phyloP scores from a whole-genome alignment of 2,113 vertebrate species.

The Ia io region DNA sequence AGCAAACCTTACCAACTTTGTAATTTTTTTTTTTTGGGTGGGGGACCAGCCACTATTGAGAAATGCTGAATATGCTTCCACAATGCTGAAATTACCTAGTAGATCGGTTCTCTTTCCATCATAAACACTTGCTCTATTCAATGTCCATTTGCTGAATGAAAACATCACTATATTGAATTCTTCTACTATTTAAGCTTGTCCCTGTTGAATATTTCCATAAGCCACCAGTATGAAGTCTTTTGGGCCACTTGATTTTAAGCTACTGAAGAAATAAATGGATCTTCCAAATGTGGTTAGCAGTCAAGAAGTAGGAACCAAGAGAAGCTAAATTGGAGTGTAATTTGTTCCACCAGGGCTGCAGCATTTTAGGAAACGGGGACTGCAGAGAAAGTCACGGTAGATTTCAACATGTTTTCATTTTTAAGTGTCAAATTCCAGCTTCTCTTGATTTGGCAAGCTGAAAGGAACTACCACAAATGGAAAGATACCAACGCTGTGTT shows the following conservation, averaged over 20 bases:
- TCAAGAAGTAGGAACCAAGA: neutral
- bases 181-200: neutral
- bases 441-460: conserved; percentile 11
- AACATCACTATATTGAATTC: neutral
- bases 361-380: neutral
- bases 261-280: neutral
- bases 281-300: neutral
- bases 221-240: neutral
- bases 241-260: neutral
- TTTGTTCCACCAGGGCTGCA: neutral
- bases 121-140: neutral
- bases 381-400: neutral
- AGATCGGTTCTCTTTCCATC: neutral
- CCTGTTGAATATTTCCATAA: neutral
- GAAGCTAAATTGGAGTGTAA: neutral
- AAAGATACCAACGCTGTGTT: neutral
- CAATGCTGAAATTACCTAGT: neutral
- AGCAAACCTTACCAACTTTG: neutral
- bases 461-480: neutral
- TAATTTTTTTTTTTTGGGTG: neutral
- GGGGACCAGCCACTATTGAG: neutral
- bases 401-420: conserved; percentile 3
- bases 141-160: neutral
- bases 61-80: neutral
- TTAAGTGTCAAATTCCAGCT: neutral